A percentile compares a stretch with the other conserved stretches of the same genome.
phyloP scores from a whole-genome alignment of 2,113 vertebrate genomes.

The Hippocampus comes region DNA sequence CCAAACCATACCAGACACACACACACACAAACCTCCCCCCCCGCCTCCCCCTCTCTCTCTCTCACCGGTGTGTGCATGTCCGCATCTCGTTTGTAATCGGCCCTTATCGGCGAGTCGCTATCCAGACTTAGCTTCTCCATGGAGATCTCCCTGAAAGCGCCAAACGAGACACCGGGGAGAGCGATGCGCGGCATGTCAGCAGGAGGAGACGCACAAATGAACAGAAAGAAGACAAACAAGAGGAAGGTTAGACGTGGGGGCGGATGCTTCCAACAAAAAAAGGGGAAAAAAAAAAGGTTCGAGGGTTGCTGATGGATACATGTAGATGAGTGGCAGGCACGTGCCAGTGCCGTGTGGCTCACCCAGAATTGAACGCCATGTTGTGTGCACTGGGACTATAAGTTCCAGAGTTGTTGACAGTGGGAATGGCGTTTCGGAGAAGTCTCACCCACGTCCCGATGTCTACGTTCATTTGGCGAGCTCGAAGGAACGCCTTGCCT shows the following conservation, averaged over 20 bases:
- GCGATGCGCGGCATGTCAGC: slow-evolving; percentile 11
- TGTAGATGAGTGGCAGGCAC: background rate
- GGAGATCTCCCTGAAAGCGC: slow-evolving; percentile 76
- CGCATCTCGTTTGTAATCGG: slow-evolving; percentile 67
- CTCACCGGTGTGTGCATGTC: slow-evolving; percentile 66
- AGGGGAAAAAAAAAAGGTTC: slow-evolving; percentile 26
- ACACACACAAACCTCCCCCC: slow-evolving; percentile 1
- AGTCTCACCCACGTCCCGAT: slow-evolving; percentile 85
- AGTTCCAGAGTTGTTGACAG: slow-evolving; percentile 71
- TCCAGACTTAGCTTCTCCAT: slow-evolving; percentile 82
- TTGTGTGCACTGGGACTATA: slow-evolving; percentile 74
- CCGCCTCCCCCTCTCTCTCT: slow-evolving; percentile 25
- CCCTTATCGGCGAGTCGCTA: slow-evolving; percentile 67
- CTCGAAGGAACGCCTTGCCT: slow-evolving; percentile 84
- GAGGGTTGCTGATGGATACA: slow-evolving; percentile 23
- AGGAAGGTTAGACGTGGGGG: slow-evolving; percentile 46
- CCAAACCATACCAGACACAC: background rate
- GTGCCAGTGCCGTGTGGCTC: slow-evolving; percentile 39
- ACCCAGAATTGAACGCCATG: slow-evolving; percentile 56
- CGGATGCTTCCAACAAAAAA: slow-evolving; percentile 38
- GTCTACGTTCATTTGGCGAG: slow-evolving; percentile 87
- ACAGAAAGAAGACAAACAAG: slow-evolving; percentile 36
- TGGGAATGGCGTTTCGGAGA: slow-evolving; percentile 82
- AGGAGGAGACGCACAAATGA: slow-evolving; percentile 29
- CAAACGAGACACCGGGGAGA: slow-evolving; percentile 18